Percentiles rank a stretch among this genome's conserved stretches.
phyloP scores from a whole-genome alignment of 2,113 vertebrate species.

The Canis aureus region DNA sequence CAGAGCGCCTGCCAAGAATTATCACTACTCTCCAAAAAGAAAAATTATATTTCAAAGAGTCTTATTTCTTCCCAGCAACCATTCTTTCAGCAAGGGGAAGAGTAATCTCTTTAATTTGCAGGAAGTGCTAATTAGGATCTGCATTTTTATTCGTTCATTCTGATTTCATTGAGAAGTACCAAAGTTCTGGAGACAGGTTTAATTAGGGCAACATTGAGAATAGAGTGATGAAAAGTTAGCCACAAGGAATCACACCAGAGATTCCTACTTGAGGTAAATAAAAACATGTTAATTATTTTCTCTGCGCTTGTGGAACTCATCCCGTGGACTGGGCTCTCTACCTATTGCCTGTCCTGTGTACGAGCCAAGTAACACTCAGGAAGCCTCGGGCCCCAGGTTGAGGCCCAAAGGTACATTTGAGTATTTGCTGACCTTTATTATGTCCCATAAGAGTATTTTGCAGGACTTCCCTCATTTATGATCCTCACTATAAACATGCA shows the following conservation, averaged over 20 bases:
- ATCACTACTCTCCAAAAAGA: background rate
- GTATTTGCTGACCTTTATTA: background rate
- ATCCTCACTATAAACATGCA: background rate
- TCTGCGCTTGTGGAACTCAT: background rate
- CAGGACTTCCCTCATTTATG: background rate
- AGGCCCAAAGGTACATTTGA: background rate
- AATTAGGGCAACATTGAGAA: conserved; percentile 30
- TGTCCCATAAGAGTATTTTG: background rate
- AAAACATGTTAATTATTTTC: background rate
- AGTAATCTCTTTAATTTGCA: conserved; percentile 69
- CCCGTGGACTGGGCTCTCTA: background rate
- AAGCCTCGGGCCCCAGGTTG: background rate
- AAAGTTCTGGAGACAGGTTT: conserved; percentile 58
- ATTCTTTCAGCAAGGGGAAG: conserved; percentile 29
- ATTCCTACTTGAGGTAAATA: conserved; percentile 25
- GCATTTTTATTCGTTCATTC: conserved; percentile 58
- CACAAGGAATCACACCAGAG: background rate
- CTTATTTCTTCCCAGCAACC: conserved; percentile 46
- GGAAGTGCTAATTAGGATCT: conserved; percentile 63
- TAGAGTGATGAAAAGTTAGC: conserved; percentile 22
- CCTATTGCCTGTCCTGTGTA: background rate
- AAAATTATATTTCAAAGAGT: conserved; percentile 7
- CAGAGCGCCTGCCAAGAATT: background rate
- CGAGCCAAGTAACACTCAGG: background rate
- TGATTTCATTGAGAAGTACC: background rate